Base-by-base conservation (phyloP, 2,113 vertebrate genomes). In the Piaya cayana region DNA sequence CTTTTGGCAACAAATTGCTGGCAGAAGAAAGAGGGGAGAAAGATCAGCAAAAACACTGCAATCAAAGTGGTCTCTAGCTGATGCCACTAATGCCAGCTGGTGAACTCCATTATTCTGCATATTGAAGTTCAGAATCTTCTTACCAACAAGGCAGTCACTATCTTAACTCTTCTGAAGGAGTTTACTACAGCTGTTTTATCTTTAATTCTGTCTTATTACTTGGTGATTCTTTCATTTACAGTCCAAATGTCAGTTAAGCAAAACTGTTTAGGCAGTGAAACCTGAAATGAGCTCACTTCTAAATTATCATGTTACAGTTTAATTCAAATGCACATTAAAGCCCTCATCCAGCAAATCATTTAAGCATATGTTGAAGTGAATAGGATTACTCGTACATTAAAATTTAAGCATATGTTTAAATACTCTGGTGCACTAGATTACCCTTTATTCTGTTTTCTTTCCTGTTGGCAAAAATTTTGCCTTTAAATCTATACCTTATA, bases 311-410 rank as follows among this genome's bases (percentile, higher is more conserved):
- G 14, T 90, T 93, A 74, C 5, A 2, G 29, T 95, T 94, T 92
- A 92, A 90, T 92, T 94, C 75, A 86, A 91, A 86, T 18, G 42
- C 27, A 83, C 82, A 52, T 90, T 89, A 85, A 94, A 92, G 32
- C 14, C 50, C 37, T 74, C 63, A 94, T 92, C 63, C 82, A 94
- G 79, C 26, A 96, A 95, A 94, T 65, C 21, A 86, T 90, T 94
- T 94, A 93, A 95, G 36, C 92, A 78, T 86, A 91, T 95, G 93
- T 80, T 88, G 64, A 93, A 96, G 78, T 92, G 87, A 95, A 77
- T 81, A 34, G 8, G 75, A 90, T 94, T 93, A 94, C 34, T 63
- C 2, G 2, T 49, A 82, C 72, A 82, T 88, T 92, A 94, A 88
- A 67, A 86, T 76, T 88, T 86, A 91, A 86, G 26, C 59, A 60